Evolutionary conservation across 1,140 invertebrate species (phyloP).

Genomic region (Teleopsis dalmanni): DNA sequence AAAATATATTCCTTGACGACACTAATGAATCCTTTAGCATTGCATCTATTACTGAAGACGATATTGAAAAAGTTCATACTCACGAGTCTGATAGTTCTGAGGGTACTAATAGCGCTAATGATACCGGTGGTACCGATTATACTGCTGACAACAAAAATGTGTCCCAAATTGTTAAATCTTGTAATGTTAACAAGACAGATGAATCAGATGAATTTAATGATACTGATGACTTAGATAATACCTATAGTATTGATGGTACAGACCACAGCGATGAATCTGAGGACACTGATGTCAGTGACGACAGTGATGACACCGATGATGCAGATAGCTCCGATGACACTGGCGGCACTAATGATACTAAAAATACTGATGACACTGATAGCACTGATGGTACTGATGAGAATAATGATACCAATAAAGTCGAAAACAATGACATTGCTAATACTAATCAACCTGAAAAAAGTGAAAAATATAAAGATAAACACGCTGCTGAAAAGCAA

Average conservation of each 20-base stretch:
- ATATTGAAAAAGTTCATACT: neutral
- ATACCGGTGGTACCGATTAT: neutral
- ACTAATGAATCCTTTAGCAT: no score
- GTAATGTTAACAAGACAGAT: neutral
- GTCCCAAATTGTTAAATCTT: neutral
- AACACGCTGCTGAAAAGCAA: no score
- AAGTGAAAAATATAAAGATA: no score
- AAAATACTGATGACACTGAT: neutral
- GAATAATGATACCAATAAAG: neutral
- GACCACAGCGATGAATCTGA: neutral
- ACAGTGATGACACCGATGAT: neutral
- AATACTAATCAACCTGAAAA: no score
- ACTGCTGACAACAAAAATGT: neutral
- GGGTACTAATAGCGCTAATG: neutral
- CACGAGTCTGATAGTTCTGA: neutral
- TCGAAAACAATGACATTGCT: neutral
- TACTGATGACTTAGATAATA: neutral
- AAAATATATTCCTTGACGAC: no score
- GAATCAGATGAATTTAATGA: neutral
- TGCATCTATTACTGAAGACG: neutral
- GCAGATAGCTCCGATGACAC: neutral
- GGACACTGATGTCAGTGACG: neutral
- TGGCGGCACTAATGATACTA: neutral
- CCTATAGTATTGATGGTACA: neutral
- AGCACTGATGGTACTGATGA: neutral